These are phyloP conservation scores for Malurus splendens DNA, from an alignment of 2,797 vertebrate species.

Conservation along the genomic window DNA sequence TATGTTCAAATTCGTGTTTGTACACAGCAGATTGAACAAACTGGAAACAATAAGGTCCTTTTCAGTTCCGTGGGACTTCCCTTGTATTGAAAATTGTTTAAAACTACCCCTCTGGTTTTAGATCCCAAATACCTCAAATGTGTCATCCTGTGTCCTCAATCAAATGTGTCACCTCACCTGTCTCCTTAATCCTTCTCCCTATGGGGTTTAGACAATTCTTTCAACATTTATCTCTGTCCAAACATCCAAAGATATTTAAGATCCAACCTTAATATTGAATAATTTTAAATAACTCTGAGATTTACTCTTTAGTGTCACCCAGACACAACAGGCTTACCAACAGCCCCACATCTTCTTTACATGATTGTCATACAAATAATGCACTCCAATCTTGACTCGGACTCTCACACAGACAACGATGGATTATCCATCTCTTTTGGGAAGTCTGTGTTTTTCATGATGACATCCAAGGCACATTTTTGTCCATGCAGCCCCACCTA, in stretches of 20 bases:
- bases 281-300: background rate
- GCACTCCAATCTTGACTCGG: background rate
- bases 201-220: background rate
- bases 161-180: background rate
- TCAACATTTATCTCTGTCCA: background rate
- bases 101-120: background rate
- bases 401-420: background rate
- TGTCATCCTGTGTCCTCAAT: too few relatives aligned
- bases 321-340: background rate
- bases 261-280: background rate
- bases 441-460: background rate
- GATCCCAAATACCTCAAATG: background rate
- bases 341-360: background rate
- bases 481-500: background rate
- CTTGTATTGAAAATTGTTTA: background rate
- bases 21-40: accelerated
- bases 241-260: background rate
- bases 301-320: background rate
- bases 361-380: background rate
- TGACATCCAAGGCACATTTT: background rate
- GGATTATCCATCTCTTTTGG: background rate
- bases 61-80: background rate
- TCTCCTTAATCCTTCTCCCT: background rate
- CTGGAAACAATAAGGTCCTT: background rate
- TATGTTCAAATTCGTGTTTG: background rate